Evolutionary conservation across 2,113 vertebrate genomes (phyloP), one percentile per base, ranked within the genome.

Genomic region (Pseudorhombus dupliciocellatus): DNA sequence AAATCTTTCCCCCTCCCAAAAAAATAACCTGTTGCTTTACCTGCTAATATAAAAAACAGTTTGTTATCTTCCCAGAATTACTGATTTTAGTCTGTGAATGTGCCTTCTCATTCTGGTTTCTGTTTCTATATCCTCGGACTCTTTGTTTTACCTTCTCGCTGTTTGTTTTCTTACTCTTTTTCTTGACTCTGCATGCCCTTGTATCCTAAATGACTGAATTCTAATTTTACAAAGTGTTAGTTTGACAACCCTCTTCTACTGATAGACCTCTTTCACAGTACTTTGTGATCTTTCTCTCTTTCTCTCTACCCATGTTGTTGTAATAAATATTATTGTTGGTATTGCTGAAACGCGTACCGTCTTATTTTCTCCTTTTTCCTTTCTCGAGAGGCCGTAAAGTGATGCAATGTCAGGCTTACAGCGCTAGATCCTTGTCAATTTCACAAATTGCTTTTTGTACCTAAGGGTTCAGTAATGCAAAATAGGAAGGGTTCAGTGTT

Each of bases 321-420:
- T 96, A 98, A 98, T 98, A 98, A 98, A 98, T 96, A 94, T 96
- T 90, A 94, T 95, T 91, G 94, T 96, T 98, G 95, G 94, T 96
- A 95, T 96, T 96, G 96, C 96, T 95, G 94, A 95, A 95, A 96
- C 88, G 92, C 82, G 85, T 95, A 94, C 92, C 94, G 94, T 95
- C 95, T 97, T 91, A 72, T 92, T 93, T 91, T 83, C 80, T 88
- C 81, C 68, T 72, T 82, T 71, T 83, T 80, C 75, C 76, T 80
- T 79, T 68, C 73, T 58, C 91, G 86, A 69, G 66, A 73, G 56
- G 77, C 37, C 30, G 25, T 51, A 63, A 75, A 80, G 70, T 56
- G 51, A 77, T 66, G 46, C 69, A 48, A 68, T 70, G 54, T 79
- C 81, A 65, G 50, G 74, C 84, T 73, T 44, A 64, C 74, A 86